Evolutionary conservation across 2,888 invertebrate species (phyloP), one percentile per base, ranked within the genome.

Genomic region (Bedellia somnulentella): DNA sequence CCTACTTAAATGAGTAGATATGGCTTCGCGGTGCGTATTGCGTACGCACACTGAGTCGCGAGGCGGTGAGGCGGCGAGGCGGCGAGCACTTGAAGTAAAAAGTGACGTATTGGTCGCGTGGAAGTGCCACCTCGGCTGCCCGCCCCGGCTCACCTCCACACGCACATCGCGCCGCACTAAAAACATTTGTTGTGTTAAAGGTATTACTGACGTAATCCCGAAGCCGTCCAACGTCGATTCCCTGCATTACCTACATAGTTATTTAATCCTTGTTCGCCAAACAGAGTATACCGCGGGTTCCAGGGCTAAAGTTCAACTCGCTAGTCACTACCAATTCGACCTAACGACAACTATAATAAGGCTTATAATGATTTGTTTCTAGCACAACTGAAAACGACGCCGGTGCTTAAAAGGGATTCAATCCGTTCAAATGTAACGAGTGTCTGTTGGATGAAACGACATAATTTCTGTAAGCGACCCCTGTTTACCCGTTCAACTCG

Each of bases 201-300:
- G 67, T 48, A 62, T 68, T 68, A 68, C 55, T 54, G 56, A 57
- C 57, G 67, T 73, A 71, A 73, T 70, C 71, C 71, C 40, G 70
- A 71, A 71, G 70, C 71, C 73, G 67, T 66, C 66, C 62, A 70
- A 60, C 55, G 62, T 56, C 56, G 63, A 59, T 66, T 64, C 67
- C 70, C 61, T 57, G 66, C 51, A 66, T 68, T 73, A 70, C 57
- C 58, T 67, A 68, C 37, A 57, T 59, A 64, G 63, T 63, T 66
- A 60, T 59, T 67, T 70, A 71, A 71, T 71, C 68, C 71, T 50
- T 58, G 52, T 58, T 58, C 50, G 52, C 56, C 49, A 55, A 28
- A 57, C 59, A 52, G 5, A 4, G 25, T 54, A 47, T 48, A 49
- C 52, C 45, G 47, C 42, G 45, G 46, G 46, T 48, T 49, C 33